A percentile compares a stretch with the other conserved stretches of the same genome.
These are phyloP conservation scores for Eurystomus gularis DNA, from an alignment of 2,113 vertebrate species.

Conservation along the genomic window DNA sequence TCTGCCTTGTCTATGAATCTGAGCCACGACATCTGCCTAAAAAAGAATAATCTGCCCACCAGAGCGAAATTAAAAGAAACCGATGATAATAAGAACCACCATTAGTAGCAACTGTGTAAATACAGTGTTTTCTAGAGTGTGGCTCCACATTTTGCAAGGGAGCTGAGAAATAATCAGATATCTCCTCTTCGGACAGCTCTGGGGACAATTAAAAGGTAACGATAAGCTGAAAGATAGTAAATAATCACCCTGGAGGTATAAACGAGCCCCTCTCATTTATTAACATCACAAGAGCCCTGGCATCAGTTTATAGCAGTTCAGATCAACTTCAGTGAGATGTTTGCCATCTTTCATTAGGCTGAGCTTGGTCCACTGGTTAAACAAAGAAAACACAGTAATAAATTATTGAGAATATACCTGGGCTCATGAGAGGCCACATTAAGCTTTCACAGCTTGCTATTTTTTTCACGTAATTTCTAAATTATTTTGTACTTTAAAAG, in stretches of 20 bases:
- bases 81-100: neutral
- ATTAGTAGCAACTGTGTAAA: neutral
- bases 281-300: neutral
- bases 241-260: neutral
- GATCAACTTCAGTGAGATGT: neutral
- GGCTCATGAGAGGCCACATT: neutral
- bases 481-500: slow-evolving; percentile 73
- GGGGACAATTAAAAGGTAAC: neutral
- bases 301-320: neutral
- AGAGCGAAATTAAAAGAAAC: neutral
- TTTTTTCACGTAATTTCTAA: slow-evolving; percentile 65
- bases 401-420: slow-evolving; percentile 73
- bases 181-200: neutral
- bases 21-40: neutral
- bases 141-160: neutral
- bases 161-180: neutral
- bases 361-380: slow-evolving; percentile 5
- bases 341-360: slow-evolving; percentile 4
- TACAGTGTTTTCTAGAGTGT: neutral
- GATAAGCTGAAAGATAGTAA: neutral
- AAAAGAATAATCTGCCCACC: neutral
- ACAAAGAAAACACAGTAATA: slow-evolving; percentile 67
- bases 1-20: neutral
- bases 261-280: neutral
- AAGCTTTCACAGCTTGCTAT: slow-evolving; percentile 30